Conservation (phyloP, 1,140 invertebrate genomes). For the Megathymus violae region DNA sequence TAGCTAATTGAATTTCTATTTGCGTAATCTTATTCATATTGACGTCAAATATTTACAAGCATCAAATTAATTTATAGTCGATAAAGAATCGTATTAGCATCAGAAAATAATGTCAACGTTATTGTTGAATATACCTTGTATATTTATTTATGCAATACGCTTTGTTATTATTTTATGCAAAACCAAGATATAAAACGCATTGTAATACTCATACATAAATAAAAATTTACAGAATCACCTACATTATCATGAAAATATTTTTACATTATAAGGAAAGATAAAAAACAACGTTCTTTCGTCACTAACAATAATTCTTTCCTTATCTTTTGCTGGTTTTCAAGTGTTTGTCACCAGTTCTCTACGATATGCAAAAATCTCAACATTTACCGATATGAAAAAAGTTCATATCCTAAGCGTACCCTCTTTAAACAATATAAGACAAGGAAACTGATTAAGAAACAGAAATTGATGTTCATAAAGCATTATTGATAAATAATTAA, state of each 20-base stretch:
- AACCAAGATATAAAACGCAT: too few relatives aligned
- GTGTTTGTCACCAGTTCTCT: constrained; percentile 40
- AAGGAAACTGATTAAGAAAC: constrained; percentile 6
- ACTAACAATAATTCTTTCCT: too few relatives aligned
- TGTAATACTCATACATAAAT: too few relatives aligned
- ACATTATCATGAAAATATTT: too few relatives aligned
- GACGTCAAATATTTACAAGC: constrained; percentile 15
- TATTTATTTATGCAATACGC: background rate
- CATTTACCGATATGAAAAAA: constrained; percentile 49
- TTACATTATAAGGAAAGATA: too few relatives aligned
- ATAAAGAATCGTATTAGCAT: background rate
- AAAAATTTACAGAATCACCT: too few relatives aligned
- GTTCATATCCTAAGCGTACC: constrained; percentile 22
- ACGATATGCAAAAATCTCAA: constrained; percentile 34
- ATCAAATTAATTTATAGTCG: constrained; percentile 7
- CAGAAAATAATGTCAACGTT: background rate
- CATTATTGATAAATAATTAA: too few relatives aligned
- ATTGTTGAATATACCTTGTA: background rate
- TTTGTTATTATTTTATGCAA: too few relatives aligned
- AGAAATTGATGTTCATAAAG: constrained; percentile 13
- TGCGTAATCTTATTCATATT: constrained; percentile 9
- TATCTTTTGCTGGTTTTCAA: constrained; percentile 16
- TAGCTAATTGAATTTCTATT: constrained; percentile 20
- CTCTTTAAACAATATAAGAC: background rate
- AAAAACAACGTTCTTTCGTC: too few relatives aligned